Percentiles rank a stretch among this genome's conserved stretches.
Evolutionary conservation across 2,797 vertebrate genomes (phyloP).

Genomic region (Diplodus sargus): DNA sequence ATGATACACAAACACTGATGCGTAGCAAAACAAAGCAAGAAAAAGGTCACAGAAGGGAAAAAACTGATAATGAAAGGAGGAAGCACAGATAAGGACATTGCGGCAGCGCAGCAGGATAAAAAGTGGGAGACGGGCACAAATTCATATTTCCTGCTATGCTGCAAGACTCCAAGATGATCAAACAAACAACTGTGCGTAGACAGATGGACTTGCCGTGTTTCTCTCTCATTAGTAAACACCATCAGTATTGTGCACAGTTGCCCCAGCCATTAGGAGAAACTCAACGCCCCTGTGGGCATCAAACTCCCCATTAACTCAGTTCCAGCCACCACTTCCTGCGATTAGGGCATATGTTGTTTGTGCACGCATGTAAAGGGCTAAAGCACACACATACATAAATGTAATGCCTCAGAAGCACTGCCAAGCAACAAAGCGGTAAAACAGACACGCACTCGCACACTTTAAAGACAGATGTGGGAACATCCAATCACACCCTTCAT

Average conservation of each 20-base stretch:
- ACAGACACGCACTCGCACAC: slow-evolving; percentile 5
- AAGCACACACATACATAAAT: slow-evolving; percentile 22
- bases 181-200: slow-evolving; percentile 54
- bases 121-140: slow-evolving; percentile 10
- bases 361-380: slow-evolving; percentile 27
- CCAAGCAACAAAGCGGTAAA: background rate
- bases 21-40: background rate
- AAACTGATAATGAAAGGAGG: slow-evolving; percentile 14
- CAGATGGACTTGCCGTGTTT: slow-evolving; percentile 58
- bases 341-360: slow-evolving; percentile 57
- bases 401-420: background rate
- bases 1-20: background rate
- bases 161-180: slow-evolving; percentile 46
- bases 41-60: background rate
- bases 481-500: slow-evolving; percentile 68
- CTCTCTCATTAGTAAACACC: slow-evolving; percentile 67
- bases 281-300: slow-evolving; percentile 55
- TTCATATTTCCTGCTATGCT: slow-evolving; percentile 42
- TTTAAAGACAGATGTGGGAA: slow-evolving; percentile 55
- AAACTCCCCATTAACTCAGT: slow-evolving; percentile 66
- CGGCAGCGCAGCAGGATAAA: slow-evolving; percentile 25
- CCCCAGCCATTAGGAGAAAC: slow-evolving; percentile 62
- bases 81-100: slow-evolving; percentile 20
- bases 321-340: slow-evolving; percentile 41
- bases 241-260: slow-evolving; percentile 47